phyloP scores from a whole-genome alignment of 2,888 invertebrate species.

The Apotomis capreana region DNA sequence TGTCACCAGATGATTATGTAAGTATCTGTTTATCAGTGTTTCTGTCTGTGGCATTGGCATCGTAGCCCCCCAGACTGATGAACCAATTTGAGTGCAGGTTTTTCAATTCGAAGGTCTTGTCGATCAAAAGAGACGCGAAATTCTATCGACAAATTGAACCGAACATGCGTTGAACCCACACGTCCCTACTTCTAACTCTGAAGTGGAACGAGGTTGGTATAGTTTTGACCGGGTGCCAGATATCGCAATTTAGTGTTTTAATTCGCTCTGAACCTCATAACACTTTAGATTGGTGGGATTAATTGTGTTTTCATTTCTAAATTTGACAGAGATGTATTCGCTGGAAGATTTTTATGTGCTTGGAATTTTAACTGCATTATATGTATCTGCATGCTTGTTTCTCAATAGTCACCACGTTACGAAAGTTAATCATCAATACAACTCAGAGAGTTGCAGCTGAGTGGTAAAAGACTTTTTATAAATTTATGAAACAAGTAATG shows the following conservation, averaged over 20 bases:
- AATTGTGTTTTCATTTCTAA: conserved; percentile 6
- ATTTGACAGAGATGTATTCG: conserved; percentile 3
- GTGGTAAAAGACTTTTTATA: no score
- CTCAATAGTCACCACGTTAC: no score
- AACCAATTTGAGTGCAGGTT: no score
- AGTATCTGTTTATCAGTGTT: no score
- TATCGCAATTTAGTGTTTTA: conserved; percentile 39
- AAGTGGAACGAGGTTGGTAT: conserved; percentile 34
- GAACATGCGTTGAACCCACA: neutral
- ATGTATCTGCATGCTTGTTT: no score
- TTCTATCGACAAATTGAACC: neutral
- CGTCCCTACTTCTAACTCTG: conserved; percentile 20
- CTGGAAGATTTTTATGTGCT: neutral
- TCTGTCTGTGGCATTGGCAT: no score
- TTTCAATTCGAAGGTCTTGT: no score
- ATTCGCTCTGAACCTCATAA: conserved; percentile 28
- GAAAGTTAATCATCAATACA: no score
- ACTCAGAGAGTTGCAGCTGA: no score
- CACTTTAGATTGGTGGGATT: conserved; percentile 19
- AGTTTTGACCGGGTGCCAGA: conserved; percentile 38
- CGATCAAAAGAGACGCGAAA: neutral
- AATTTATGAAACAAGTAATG: no score
- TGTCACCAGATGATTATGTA: no score
- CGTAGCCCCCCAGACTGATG: no score
- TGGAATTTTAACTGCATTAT: neutral